Conservation (phyloP, 37 sponge, comb jelly and placozoan species). For the Aphrocallistes beatrix region DNA sequence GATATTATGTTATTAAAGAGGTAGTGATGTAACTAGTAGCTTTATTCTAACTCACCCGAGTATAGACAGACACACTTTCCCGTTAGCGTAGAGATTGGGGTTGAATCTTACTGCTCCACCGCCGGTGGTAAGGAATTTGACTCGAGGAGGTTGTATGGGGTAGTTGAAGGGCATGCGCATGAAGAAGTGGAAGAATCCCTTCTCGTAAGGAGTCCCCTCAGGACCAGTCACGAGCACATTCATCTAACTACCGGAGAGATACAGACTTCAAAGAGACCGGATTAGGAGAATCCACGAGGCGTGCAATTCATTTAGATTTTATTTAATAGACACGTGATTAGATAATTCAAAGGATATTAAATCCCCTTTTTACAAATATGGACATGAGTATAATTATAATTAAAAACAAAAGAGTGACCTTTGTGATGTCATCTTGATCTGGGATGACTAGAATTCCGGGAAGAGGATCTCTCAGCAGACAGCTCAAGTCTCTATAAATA, state of each 20-base stretch:
- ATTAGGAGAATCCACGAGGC: no score
- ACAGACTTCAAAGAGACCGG: no score
- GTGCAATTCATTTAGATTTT: no score
- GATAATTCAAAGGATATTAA: no score
- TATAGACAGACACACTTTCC: slow-evolving; percentile 76
- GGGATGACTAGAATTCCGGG: slow-evolving; percentile 78
- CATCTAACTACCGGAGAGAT: slow-evolving; percentile 35
- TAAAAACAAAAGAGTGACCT: slow-evolving; percentile 27
- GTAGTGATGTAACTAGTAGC: not conserved
- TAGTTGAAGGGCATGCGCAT: slow-evolving; percentile 69
- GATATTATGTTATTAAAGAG: not conserved
- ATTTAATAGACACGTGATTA: no score
- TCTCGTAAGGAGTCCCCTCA: slow-evolving; percentile 82
- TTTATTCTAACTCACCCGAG: slow-evolving; percentile 45
- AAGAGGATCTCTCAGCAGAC: slow-evolving; percentile 45
- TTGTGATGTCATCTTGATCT: slow-evolving; percentile 60
- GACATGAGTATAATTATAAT: no score
- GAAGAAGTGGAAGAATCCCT: slow-evolving; percentile 74
- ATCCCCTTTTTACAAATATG: no score
- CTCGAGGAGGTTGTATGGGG: slow-evolving; percentile 54
- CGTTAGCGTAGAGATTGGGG: slow-evolving; percentile 77
- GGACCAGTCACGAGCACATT: slow-evolving; percentile 69
- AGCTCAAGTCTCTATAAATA: slow-evolving; percentile 51
- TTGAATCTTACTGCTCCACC: slow-evolving; percentile 72
- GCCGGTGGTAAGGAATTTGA: slow-evolving; percentile 72